Evolutionary conservation across 2,797 vertebrate genomes (phyloP).

Genomic region (Crotalus adamanteus): DNA sequence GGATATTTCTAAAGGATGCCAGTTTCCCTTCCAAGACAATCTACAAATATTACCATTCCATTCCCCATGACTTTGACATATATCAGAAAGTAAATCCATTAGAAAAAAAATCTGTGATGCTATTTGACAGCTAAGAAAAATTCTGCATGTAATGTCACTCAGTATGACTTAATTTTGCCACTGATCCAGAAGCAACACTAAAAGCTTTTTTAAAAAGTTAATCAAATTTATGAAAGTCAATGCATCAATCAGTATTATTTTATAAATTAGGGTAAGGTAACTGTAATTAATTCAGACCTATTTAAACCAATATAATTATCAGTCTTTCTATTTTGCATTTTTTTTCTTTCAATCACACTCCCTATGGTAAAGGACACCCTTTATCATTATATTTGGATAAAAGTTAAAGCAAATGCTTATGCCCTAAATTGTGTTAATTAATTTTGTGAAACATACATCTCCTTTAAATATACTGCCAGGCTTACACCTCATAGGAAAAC

Average conservation of each 20-base stretch:
- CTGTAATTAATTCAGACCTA: neutral
- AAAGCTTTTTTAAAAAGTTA: neutral
- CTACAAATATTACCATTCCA: neutral
- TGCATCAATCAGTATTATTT: neutral
- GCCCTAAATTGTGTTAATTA: neutral
- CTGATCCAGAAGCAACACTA: neutral
- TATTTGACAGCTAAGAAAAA: neutral
- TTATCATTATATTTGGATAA: neutral
- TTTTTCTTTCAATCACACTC: neutral
- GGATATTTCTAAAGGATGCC: neutral
- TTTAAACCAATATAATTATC: neutral
- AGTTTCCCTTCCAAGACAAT: neutral
- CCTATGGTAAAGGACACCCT: neutral
- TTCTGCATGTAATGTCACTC: neutral
- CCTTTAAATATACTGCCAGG: neutral
- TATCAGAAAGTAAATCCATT: neutral
- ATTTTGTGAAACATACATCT: neutral
- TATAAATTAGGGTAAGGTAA: neutral
- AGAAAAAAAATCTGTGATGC: neutral
- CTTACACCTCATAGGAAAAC: neutral
- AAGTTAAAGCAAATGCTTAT: neutral
- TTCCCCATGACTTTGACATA: neutral
- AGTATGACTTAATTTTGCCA: neutral
- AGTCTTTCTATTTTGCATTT: neutral
- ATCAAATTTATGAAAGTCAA: neutral